These are phyloP conservation scores for Poeciliopsis prolifica DNA, from an alignment of 2,113 vertebrate genomes.

Conservation along the genomic window DNA sequence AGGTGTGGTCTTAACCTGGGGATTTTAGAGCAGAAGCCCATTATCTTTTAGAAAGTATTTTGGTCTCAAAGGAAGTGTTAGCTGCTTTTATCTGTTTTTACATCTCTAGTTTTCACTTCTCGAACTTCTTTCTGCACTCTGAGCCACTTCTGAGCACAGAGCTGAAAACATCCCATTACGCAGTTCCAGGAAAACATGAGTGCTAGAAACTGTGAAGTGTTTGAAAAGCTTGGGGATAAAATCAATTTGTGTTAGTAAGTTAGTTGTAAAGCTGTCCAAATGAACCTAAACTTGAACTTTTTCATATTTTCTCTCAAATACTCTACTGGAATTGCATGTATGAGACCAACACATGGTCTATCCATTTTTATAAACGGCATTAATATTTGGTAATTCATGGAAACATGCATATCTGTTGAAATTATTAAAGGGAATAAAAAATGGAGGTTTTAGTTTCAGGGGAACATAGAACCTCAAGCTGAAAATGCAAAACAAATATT, in stretches of 20 bases:
- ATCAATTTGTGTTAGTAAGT: no score
- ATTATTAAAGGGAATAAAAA: no score
- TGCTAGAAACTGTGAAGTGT: no score
- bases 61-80: conserved; percentile 27
- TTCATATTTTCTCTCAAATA: no score
- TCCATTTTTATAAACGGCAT: no score
- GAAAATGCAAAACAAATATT: no score
- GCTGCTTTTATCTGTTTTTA: conserved; percentile 14
- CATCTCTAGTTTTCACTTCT: conserved; percentile 6
- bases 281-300: no score
- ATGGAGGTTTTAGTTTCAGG: no score
- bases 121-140: conserved; percentile 10
- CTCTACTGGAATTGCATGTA: not conserved
- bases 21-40: conserved; percentile 24
- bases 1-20: not conserved
- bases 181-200: conserved; percentile 1
- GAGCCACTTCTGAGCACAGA: conserved; percentile 11
- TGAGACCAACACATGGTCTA: not conserved
- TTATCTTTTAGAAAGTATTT: conserved; percentile 34
- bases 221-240: not conserved
- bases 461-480: no score
- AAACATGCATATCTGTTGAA: no score
- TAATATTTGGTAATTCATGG: no score
- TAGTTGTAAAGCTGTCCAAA: no score
- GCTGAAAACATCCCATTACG: conserved; percentile 14